Conservation (phyloP, 2,888 invertebrate genomes). For the Enoplolaimus lenunculus region DNA sequence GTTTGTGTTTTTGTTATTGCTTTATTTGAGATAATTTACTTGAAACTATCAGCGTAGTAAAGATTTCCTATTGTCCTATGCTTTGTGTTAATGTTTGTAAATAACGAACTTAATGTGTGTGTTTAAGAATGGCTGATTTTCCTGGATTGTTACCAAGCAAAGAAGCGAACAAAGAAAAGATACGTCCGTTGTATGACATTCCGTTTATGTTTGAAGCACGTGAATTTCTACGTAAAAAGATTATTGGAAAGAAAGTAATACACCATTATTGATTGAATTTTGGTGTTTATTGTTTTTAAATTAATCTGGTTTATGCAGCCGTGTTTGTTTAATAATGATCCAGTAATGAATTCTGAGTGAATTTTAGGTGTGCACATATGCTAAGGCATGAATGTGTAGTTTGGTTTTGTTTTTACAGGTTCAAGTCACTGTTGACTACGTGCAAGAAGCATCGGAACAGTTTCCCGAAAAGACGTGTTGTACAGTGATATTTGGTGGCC, state of each 20-base stretch:
- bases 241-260: slow-evolving; percentile 71
- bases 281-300: neutral
- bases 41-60: too few relatives aligned
- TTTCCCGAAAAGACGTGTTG: slow-evolving; percentile 91
- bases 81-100: neutral
- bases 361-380: too few relatives aligned
- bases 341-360: too few relatives aligned
- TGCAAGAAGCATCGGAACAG: slow-evolving; percentile 79
- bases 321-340: too few relatives aligned
- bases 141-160: slow-evolving; percentile 7
- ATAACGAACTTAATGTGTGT: neutral
- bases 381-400: too few relatives aligned
- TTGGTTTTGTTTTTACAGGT: slow-evolving; percentile 49
- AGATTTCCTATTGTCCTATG: neutral
- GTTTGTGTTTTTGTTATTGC: too few relatives aligned
- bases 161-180: slow-evolving; percentile 36
- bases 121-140: slow-evolving; percentile 18
- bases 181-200: slow-evolving; percentile 84
- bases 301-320: too few relatives aligned
- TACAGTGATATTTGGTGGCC: slow-evolving; percentile 68
- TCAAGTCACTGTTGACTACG: slow-evolving; percentile 78
- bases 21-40: too few relatives aligned
- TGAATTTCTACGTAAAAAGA: slow-evolving; percentile 83
- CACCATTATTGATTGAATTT: neutral
- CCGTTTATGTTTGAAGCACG: slow-evolving; percentile 98